Conservation (phyloP, 2,888 invertebrate species). For the Aspidapion aeneum region DNA sequence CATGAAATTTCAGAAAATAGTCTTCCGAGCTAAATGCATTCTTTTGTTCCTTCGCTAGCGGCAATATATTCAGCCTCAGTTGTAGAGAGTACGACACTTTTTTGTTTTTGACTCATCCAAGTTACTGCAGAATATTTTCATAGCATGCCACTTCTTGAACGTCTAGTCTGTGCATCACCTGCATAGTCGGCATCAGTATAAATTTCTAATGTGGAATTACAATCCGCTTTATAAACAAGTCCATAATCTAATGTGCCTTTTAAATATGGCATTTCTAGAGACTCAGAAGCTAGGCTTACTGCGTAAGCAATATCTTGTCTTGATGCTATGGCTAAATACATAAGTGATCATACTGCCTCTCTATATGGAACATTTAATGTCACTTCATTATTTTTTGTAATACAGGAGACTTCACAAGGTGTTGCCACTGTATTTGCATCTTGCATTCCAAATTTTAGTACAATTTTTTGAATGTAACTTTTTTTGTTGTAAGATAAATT, state of each 20-base stretch:
- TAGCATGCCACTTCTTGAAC: background rate
- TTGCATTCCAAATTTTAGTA: background rate
- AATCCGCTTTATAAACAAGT: background rate
- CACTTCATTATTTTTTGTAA: too few species aligned
- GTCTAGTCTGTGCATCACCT: background rate
- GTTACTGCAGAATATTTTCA: background rate
- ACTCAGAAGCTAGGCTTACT: too few species aligned
- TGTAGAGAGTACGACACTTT: too few species aligned
- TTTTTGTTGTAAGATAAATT: background rate
- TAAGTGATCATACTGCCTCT: background rate
- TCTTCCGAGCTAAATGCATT: background rate
- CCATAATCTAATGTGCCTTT: background rate
- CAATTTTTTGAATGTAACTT: slow-evolving; percentile 1
- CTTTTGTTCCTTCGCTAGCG: too few species aligned
- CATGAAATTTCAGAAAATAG: too few species aligned
- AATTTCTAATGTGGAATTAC: background rate
- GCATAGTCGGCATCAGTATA: slow-evolving; percentile 1
- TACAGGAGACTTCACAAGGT: too few species aligned
- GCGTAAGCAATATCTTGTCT: too few species aligned
- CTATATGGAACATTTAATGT: slow-evolving; percentile 3
- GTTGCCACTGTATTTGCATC: too few species aligned
- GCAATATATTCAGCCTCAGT: too few species aligned
- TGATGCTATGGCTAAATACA: too few species aligned
- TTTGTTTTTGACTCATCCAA: background rate
- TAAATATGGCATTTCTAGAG: background rate